Percentiles rank a stretch among this genome's conserved stretches.
Conservation (phyloP, 2,797 vertebrate genomes). For the Pteronotus mesoamericanus region DNA sequence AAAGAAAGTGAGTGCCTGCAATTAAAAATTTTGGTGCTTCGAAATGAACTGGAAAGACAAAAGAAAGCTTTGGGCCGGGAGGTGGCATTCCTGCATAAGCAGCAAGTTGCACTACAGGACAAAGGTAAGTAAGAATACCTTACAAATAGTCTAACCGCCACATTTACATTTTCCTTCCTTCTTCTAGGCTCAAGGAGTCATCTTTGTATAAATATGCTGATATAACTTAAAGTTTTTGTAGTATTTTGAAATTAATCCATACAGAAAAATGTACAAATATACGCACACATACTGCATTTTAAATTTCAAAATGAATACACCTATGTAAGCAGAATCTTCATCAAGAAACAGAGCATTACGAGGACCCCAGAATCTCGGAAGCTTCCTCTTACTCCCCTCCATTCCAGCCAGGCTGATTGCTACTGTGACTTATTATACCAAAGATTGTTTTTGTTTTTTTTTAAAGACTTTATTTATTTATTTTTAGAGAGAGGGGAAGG, state of each 20-base stretch:
- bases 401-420: background rate
- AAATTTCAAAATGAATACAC: background rate
- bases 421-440: background rate
- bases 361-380: background rate
- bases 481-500: background rate
- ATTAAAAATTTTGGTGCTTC: conserved; percentile 93
- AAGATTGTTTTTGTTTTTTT: background rate
- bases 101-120: conserved; percentile 86
- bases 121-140: conserved; percentile 84
- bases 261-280: background rate
- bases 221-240: background rate
- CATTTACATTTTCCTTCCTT: background rate
- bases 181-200: background rate
- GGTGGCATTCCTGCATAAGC: conserved; percentile 90
- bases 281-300: background rate
- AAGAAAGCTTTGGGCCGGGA: conserved; percentile 92
- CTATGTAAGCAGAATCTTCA: background rate
- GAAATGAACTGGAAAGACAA: conserved; percentile 94
- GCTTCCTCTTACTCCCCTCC: background rate
- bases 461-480: background rate
- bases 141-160: background rate
- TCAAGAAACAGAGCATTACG: background rate
- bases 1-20: conserved; percentile 96
- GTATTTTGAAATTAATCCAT: background rate
- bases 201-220: background rate